A percentile compares a stretch with the other conserved stretches of the same genome.
Conservation (phyloP, 2,888 invertebrate species). For the Tachina grossa region DNA sequence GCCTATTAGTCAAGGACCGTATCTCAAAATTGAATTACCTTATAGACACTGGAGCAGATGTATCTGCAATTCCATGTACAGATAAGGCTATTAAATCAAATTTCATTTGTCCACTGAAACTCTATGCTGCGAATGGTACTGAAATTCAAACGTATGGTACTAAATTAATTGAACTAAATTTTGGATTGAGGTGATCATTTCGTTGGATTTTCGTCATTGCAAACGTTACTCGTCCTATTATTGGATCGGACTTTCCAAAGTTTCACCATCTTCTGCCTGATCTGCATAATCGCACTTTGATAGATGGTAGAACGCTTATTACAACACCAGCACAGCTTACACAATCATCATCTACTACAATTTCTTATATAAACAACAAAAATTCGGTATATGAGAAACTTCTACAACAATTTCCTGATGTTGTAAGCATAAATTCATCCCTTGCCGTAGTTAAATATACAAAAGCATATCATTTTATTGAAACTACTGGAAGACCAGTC, state of each 20-base stretch:
- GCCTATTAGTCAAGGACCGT: too few relatives aligned
- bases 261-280: background rate
- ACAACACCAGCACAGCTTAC: background rate
- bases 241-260: background rate
- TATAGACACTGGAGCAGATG: too few relatives aligned
- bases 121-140: too few relatives aligned
- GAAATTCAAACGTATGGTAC: too few relatives aligned
- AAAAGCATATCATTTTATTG: background rate
- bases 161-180: too few relatives aligned
- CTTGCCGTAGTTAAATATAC: background rate
- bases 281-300: background rate
- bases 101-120: too few relatives aligned
- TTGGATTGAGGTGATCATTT: conserved; percentile 6
- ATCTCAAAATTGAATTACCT: too few relatives aligned
- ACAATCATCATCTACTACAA: background rate
- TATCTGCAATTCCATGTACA: too few relatives aligned
- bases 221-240: background rate
- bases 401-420: conserved; percentile 3
- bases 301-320: background rate
- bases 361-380: background rate
- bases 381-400: background rate
- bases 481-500: background rate
- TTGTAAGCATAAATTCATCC: background rate
- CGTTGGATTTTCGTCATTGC: background rate
- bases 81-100: background rate